Evolutionary conservation across 2,113 vertebrate species (phyloP).

Genomic region (Cavia aperea): DNA sequence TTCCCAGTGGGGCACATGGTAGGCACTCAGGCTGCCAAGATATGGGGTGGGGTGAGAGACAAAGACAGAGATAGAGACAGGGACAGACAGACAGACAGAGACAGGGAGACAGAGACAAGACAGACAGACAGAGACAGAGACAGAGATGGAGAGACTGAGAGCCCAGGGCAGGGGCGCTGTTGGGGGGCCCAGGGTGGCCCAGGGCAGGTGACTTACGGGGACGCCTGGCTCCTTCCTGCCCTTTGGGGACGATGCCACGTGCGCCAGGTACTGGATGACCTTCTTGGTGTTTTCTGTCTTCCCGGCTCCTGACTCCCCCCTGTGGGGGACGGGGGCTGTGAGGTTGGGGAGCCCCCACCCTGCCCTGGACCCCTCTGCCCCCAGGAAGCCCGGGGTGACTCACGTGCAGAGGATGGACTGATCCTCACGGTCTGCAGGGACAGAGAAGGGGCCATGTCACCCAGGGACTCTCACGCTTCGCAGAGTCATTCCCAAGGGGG

Average conservation of each 20-base stretch:
- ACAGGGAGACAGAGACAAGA: no score
- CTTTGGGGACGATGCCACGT: conserved; percentile 89
- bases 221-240: conserved; percentile 71
- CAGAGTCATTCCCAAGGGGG: not conserved
- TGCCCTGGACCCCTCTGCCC: not conserved
- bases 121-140: not conserved
- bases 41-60: not conserved
- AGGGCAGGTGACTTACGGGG: conserved; percentile 76
- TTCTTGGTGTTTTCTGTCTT: conserved; percentile 95
- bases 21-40: not conserved
- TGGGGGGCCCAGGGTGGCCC: not conserved
- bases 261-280: conserved; percentile 91
- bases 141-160: not conserved
- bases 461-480: not conserved
- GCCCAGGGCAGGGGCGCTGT: not conserved
- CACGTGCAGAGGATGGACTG: conserved; percentile 94
- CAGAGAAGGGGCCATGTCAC: not conserved
- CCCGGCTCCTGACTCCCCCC: conserved; percentile 91
- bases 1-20: not conserved
- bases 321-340: conserved; percentile 50
- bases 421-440: conserved; percentile 86
- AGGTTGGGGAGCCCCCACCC: not conserved
- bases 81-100: not conserved
- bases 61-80: not conserved
- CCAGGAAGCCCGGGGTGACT: conserved; percentile 70